Percentiles rank a stretch among this genome's conserved stretches.
Evolutionary conservation across 2,113 vertebrate species (phyloP).

Genomic region (Nannobrachium achirus): DNA sequence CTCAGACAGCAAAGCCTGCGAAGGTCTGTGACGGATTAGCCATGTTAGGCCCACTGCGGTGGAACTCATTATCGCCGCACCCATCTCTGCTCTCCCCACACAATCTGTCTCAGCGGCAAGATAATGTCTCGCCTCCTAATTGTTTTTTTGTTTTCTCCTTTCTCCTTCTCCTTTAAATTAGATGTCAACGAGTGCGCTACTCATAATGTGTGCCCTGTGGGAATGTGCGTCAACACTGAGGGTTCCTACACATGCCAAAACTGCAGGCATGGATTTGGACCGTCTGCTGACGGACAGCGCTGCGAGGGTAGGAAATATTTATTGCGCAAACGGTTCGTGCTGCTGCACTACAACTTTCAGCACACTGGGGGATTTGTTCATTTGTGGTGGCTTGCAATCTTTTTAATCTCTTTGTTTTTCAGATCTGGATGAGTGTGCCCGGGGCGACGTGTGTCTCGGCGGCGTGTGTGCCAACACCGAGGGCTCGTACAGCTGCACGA

Average conservation of each 20-base stretch:
- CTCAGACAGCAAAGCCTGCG: conserved; percentile 81
- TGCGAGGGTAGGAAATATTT: conserved; percentile 84
- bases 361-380: background rate
- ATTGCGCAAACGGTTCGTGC: conserved; percentile 13
- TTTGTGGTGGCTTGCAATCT: conserved; percentile 10
- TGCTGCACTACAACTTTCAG: conserved; percentile 6
- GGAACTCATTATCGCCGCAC: conserved; percentile 36
- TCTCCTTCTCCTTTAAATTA: conserved; percentile 70
- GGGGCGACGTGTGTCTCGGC: conserved; percentile 73
- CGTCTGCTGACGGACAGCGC: conserved; percentile 80
- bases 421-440: conserved; percentile 88
- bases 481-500: conserved; percentile 86
- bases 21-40: conserved; percentile 79
- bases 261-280: conserved; percentile 81
- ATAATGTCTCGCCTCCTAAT: too few species aligned
- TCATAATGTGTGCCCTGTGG: conserved; percentile 73
- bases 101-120: background rate
- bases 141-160: too few species aligned
- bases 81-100: conserved; percentile 7
- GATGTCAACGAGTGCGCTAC: conserved; percentile 86
- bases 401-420: conserved; percentile 34
- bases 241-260: conserved; percentile 85
- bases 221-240: conserved; percentile 85
- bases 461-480: conserved; percentile 87
- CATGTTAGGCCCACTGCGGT: conserved; percentile 25